Evolutionary conservation across 2,113 vertebrate species (phyloP).

Genomic region (Nesoenas mayeri): DNA sequence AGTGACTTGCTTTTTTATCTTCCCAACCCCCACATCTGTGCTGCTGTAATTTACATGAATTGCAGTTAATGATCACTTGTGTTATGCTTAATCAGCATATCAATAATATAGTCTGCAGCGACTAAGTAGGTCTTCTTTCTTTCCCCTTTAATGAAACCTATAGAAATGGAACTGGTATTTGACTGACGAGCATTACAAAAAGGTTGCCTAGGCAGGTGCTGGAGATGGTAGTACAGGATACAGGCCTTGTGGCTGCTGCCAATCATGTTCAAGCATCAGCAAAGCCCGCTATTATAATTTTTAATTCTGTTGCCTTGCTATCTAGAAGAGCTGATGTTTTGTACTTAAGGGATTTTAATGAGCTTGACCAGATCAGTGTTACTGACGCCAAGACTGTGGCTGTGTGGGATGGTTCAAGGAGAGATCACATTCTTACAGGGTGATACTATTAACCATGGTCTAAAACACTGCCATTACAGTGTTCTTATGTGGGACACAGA

Average conservation of each 20-base stretch:
- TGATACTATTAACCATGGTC: slow-evolving; percentile 26
- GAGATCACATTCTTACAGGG: slow-evolving; percentile 46
- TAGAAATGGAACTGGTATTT: slow-evolving; percentile 39
- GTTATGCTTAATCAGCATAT: slow-evolving; percentile 64
- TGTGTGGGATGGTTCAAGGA: slow-evolving; percentile 24
- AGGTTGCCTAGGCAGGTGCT: slow-evolving; percentile 60
- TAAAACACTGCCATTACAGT: slow-evolving; percentile 3
- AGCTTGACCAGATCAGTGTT: slow-evolving; percentile 43
- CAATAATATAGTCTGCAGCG: slow-evolving; percentile 54
- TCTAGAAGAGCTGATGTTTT: background rate
- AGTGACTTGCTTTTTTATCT: slow-evolving; percentile 40
- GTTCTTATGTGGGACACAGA: background rate
- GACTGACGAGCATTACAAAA: slow-evolving; percentile 61
- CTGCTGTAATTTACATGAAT: slow-evolving; percentile 64
- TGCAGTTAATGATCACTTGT: slow-evolving; percentile 59
- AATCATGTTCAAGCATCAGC: slow-evolving; percentile 45
- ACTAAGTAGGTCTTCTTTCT: slow-evolving; percentile 42
- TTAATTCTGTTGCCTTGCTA: slow-evolving; percentile 3
- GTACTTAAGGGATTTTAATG: background rate
- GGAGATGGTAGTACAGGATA: slow-evolving; percentile 23
- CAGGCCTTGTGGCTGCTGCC: slow-evolving; percentile 46
- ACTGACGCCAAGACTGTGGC: background rate
- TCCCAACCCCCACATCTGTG: slow-evolving; percentile 47
- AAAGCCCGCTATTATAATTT: slow-evolving; percentile 39
- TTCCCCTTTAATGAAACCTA: slow-evolving; percentile 48